Conservation (phyloP, 1,140 invertebrate genomes). For the Drosophila pseudoananassae region DNA sequence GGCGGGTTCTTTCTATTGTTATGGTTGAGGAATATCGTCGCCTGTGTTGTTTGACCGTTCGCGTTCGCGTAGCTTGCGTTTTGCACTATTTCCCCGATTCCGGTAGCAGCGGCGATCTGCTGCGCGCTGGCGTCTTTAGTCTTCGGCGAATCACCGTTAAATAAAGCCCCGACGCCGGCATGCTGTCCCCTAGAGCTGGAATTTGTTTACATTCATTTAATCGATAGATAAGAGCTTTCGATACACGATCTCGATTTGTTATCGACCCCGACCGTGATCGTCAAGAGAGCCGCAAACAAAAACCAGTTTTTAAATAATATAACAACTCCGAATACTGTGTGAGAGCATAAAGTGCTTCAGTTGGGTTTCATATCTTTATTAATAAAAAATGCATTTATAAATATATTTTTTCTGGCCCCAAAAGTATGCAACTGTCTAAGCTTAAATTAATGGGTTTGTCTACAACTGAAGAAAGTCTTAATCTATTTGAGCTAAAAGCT, state of each 20-base stretch:
- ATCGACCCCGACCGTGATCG: too few relatives aligned
- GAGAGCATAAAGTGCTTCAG: conserved; percentile 33
- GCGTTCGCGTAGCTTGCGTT: conserved; percentile 56
- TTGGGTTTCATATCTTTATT: conserved; percentile 4
- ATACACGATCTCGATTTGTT: conserved; percentile 9
- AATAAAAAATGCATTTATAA: background rate
- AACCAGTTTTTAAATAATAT: conserved; percentile 22
- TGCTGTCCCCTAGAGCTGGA: background rate
- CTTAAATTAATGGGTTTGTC: background rate
- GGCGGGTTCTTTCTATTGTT: conserved; percentile 59
- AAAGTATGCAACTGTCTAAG: conserved; percentile 49
- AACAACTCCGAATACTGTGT: conserved; percentile 9
- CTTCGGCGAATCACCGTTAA: conserved; percentile 78
- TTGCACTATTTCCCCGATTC: conserved; percentile 66
- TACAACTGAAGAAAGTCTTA: background rate
- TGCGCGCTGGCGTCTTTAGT: conserved; percentile 58
- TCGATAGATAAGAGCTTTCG: conserved; percentile 1
- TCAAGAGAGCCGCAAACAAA: conserved; percentile 11
- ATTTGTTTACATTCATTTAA: too few relatives aligned
- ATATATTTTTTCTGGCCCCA: conserved; percentile 11
- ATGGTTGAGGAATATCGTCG: conserved; percentile 68
- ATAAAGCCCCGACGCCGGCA: conserved; percentile 53
- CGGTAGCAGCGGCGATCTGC: conserved; percentile 34
- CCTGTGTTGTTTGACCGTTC: conserved; percentile 72
- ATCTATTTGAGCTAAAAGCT: too few relatives aligned